Evolutionary conservation across 2,113 vertebrate species (phyloP).

Genomic region (Eira barbara): DNA sequence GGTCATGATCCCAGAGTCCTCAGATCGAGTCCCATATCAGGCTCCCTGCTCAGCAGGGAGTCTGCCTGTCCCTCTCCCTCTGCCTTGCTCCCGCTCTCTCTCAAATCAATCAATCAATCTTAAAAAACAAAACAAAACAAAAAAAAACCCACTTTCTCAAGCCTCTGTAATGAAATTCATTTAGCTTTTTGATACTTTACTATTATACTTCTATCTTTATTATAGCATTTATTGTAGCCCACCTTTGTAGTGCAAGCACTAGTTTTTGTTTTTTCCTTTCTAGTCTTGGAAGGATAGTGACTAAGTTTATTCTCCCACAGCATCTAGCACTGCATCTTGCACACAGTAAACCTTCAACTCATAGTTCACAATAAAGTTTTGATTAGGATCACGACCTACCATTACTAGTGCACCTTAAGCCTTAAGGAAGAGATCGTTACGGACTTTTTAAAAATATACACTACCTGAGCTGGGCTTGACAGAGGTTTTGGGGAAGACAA

Average conservation of each 20-base stretch:
- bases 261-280: background rate
- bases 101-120: too few species aligned
- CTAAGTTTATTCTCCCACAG: background rate
- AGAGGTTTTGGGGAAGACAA: background rate
- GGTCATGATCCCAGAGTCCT: too few species aligned
- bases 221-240: background rate
- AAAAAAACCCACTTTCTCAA: background rate
- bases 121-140: too few species aligned
- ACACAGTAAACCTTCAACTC: background rate
- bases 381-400: background rate
- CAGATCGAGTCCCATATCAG: too few species aligned
- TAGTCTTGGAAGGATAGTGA: background rate
- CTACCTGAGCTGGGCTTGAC: background rate
- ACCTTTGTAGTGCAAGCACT: background rate
- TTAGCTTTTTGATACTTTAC: background rate
- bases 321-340: background rate
- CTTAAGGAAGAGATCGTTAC: background rate
- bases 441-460: background rate
- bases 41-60: too few species aligned
- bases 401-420: background rate
- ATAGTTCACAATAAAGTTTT: background rate
- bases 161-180: background rate
- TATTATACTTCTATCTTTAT: background rate
- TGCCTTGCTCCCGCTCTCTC: too few species aligned
- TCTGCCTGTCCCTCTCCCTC: too few species aligned